phyloP scores from a whole-genome alignment of 1,140 invertebrate genomes.

The Lordiphosa collinella region DNA sequence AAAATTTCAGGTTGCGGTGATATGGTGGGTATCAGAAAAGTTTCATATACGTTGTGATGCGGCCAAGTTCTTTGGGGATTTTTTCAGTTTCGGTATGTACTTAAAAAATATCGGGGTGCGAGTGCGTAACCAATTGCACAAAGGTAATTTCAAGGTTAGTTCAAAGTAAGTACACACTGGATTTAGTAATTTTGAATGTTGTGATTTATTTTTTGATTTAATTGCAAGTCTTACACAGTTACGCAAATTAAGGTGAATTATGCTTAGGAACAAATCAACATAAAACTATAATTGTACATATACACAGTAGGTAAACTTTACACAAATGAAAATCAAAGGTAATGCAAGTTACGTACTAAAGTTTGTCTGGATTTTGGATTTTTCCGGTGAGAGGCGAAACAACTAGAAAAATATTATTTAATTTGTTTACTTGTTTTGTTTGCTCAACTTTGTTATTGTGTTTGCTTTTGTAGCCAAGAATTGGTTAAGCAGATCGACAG shows the following conservation, averaged over 20 bases:
- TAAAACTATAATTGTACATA: constrained; percentile 27
- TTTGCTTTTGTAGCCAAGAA: constrained; percentile 4
- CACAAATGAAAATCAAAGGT: constrained; percentile 14
- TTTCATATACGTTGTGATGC: no score
- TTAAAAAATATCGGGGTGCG: no score
- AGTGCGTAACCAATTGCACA: no score
- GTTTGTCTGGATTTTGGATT: constrained; percentile 50
- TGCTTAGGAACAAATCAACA: constrained; percentile 30
- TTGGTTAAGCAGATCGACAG: constrained; percentile 28
- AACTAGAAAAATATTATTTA: constrained; percentile 48
- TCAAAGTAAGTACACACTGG: neutral
- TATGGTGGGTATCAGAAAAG: no score
- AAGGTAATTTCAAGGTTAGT: no score
- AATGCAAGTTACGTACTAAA: constrained; percentile 23
- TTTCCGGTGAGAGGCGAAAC: constrained; percentile 31
- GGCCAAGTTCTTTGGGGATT: no score
- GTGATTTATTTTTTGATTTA: constrained; percentile 74
- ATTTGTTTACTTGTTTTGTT: constrained; percentile 1
- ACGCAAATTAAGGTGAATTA: constrained; percentile 46
- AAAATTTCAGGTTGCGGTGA: no score
- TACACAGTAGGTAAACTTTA: constrained; percentile 9
- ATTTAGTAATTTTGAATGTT: constrained; percentile 52
- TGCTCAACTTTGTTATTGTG: constrained; percentile 6
- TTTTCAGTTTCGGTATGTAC: no score
- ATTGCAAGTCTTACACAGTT: constrained; percentile 68